Percentiles rank a stretch among this genome's conserved stretches.
Conservation (phyloP, 2,888 invertebrate genomes). For the Lymantria monacha region DNA sequence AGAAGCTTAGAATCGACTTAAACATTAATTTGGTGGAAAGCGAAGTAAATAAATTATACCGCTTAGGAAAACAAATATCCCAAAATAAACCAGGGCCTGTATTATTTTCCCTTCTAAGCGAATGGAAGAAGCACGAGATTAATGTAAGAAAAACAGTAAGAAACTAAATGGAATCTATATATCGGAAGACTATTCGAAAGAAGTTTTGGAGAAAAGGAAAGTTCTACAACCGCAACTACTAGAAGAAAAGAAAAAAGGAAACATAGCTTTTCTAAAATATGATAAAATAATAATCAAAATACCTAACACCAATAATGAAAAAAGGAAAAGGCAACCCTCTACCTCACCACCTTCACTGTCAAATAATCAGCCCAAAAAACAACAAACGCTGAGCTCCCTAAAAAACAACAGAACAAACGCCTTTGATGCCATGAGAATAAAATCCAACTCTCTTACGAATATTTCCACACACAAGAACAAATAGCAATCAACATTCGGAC, state of each 20-base stretch:
- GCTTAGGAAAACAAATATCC: conserved; percentile 13
- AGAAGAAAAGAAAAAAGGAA: too few species aligned
- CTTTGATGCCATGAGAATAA: conserved; percentile 29
- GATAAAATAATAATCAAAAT: conserved; percentile 30
- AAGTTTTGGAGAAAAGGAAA: conserved; percentile 27
- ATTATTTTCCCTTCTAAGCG: conserved; percentile 13
- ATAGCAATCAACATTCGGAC: conserved; percentile 28
- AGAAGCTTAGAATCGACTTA: conserved; percentile 16
- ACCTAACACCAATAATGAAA: conserved; percentile 5
- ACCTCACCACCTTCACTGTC: conserved; percentile 6
- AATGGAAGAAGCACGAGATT: conserved; percentile 20
- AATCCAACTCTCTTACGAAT: conserved; percentile 22
- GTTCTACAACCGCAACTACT: conserved; percentile 21
- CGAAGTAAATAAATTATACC: conserved; percentile 26
- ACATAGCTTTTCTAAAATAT: conserved; percentile 25
- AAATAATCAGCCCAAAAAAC: conserved; percentile 13
- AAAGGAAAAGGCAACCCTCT: conserved; percentile 23
- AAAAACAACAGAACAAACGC: conserved; percentile 23
- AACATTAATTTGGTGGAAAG: conserved; percentile 22
- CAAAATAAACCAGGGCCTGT: conserved; percentile 20
- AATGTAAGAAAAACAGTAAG: conserved; percentile 31
- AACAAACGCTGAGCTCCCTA: conserved; percentile 12
- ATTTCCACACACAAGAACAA: conserved; percentile 16
- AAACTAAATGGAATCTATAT: conserved; percentile 22
- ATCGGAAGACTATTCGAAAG: conserved; percentile 30